Percentiles rank a stretch among this genome's conserved stretches.
Conservation (phyloP, 2,797 vertebrate genomes). For the Eulemur mongoz region DNA sequence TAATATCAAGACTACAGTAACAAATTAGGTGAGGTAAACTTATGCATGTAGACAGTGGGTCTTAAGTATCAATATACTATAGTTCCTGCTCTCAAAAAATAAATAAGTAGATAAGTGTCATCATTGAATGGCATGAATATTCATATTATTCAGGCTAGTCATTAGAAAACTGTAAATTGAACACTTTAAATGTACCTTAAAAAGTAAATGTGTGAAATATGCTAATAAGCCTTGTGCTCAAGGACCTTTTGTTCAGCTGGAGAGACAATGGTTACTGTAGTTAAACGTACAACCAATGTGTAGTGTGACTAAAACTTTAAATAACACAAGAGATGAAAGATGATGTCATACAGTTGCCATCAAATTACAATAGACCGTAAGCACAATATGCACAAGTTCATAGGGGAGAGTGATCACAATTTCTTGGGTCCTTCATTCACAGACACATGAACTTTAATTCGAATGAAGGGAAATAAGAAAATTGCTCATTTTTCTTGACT, state of each 20-base stretch:
- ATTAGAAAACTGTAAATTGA: background rate
- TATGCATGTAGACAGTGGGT: background rate
- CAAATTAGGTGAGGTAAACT: background rate
- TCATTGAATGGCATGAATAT: background rate
- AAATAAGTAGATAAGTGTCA: background rate
- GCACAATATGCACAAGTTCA: background rate
- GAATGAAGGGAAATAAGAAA: background rate
- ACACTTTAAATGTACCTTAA: background rate
- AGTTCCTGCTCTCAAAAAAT: background rate
- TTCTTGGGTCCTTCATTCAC: background rate
- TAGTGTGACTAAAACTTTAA: background rate
- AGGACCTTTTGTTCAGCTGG: background rate
- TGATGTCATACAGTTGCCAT: background rate
- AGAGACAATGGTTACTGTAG: background rate
- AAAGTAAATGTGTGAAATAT: background rate
- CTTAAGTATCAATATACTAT: background rate
- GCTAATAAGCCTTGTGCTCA: background rate
- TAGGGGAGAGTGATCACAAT: background rate
- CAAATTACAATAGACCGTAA: background rate
- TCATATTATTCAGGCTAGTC: slow-evolving; percentile 35
- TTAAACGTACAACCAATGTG: background rate
- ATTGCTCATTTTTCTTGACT: background rate
- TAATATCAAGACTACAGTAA: background rate
- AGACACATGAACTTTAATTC: background rate
- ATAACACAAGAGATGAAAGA: background rate